These are phyloP conservation scores for Girardinichthys multiradiatus DNA, from an alignment of 2,113 vertebrate species.

Conservation along the genomic window DNA sequence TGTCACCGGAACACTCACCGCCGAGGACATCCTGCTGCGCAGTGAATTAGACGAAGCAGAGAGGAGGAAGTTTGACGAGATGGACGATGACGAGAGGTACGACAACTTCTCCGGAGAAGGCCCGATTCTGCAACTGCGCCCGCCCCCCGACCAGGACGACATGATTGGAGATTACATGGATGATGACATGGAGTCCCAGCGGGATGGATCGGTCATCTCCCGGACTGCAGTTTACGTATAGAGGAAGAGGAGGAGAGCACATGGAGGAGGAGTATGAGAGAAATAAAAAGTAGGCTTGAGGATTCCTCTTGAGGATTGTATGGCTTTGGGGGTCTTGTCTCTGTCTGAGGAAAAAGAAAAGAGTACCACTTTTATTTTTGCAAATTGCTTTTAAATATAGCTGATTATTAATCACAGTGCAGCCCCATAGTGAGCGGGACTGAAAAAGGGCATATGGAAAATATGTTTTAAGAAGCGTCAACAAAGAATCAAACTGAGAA, in stretches of 20 bases:
- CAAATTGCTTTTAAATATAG: conserved; percentile 65
- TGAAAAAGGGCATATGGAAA: conserved; percentile 27
- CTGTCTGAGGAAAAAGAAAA: conserved; percentile 42
- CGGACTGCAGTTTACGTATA: conserved; percentile 90
- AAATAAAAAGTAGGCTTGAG: conserved; percentile 16
- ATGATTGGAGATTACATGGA: conserved; percentile 78
- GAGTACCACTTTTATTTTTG: conserved; percentile 73
- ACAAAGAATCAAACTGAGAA: conserved; percentile 48
- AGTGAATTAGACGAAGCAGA: conserved; percentile 78
- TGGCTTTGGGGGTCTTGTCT: conserved; percentile 18
- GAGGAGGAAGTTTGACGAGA: conserved; percentile 82
- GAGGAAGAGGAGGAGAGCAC: conserved; percentile 64
- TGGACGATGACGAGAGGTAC: conserved; percentile 83
- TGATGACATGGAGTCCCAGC: conserved; percentile 92
- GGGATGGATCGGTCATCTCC: conserved; percentile 91
- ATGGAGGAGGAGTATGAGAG: conserved; percentile 63
- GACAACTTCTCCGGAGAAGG: conserved; percentile 79
- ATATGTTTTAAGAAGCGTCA: conserved; percentile 37
- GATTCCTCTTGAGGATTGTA: conserved; percentile 46
- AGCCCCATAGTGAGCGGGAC: conserved; percentile 47
- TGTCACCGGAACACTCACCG: conserved; percentile 68
- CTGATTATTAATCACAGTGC: conserved; percentile 60
- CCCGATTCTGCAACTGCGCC: conserved; percentile 79
- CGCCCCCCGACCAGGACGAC: conserved; percentile 58
- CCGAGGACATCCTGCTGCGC: conserved; percentile 81